Percentiles rank a stretch among this genome's conserved stretches.
Evolutionary conservation across 30 jellyfish, hydroid and myxozoan genomes (phyloP).

Genomic region (Turritopsis dohrnii): DNA sequence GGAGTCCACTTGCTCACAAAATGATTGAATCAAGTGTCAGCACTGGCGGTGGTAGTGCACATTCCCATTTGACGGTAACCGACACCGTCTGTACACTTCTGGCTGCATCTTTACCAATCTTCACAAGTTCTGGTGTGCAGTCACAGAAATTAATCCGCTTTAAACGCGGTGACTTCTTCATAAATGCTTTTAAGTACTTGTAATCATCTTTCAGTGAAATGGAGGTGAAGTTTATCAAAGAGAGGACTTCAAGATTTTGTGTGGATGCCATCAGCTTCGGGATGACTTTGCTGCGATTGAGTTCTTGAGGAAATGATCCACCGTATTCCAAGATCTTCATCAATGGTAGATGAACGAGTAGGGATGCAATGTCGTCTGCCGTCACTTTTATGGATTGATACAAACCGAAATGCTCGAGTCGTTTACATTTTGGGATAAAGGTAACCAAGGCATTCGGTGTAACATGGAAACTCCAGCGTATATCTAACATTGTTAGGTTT

Average conservation of each 20-base stretch:
- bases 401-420: slow-evolving; percentile 66
- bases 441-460: slow-evolving; percentile 42
- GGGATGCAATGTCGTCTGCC: slow-evolving; percentile 48
- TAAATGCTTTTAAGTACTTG: slow-evolving; percentile 42
- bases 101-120: slow-evolving; percentile 24
- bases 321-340: slow-evolving; percentile 78
- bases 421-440: slow-evolving; percentile 55
- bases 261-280: slow-evolving; percentile 45
- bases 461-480: slow-evolving; percentile 85
- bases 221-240: slow-evolving; percentile 71
- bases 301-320: slow-evolving; percentile 54
- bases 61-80: slow-evolving; percentile 90
- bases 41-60: slow-evolving; percentile 97
- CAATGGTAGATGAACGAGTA: slow-evolving; percentile 38
- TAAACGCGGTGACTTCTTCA: slow-evolving; percentile 26
- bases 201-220: slow-evolving; percentile 35
- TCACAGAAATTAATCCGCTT: slow-evolving; percentile 80
- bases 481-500: slow-evolving; percentile 72
- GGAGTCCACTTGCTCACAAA: too few relatives aligned
- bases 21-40: slow-evolving; percentile 66
- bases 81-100: slow-evolving; percentile 18
- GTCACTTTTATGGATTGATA: slow-evolving; percentile 74
- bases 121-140: slow-evolving; percentile 63
- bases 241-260: slow-evolving; percentile 52
- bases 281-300: slow-evolving; percentile 41